Evolutionary conservation across 2,113 vertebrate species (phyloP), one percentile per base, ranked within the genome.

Genomic region (Hippoglossus stenolepis): DNA sequence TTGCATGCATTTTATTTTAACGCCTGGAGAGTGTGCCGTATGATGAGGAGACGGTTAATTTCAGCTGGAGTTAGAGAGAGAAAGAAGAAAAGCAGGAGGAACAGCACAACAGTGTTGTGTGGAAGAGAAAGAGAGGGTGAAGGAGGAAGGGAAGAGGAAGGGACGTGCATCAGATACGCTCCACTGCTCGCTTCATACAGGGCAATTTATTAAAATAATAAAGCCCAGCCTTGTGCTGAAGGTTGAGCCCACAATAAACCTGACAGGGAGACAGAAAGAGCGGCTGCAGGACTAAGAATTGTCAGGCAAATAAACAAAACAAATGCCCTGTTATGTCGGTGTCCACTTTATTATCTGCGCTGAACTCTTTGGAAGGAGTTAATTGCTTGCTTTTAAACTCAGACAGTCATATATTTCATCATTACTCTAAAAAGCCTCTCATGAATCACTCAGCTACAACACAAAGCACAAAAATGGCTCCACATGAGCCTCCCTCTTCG

Each of bases 191-290:
- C 77, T 72, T 88, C 75, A 90, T 86, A 75, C 57, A 38, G 62
- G 67, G 84, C 73, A 84, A 87, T 90, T 89, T 92, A 90, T 92
- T 93, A 87, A 92, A 93, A 93, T 83, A 90, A 89, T 86, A 91
- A 90, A 84, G 83, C 65, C 65, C 53, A 70, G 85, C 77, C 72
- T 79, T 60, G 75, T 70, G 64, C 70, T 80, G 77, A 90, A 85
- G 84, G 87, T 76, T 91, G 82, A 76, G 72, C 73, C 75, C 70
- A 85, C 85, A 83, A 87, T 90, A 90, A 92, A 89, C 54, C 83
- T 90, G 88, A 87, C 87, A 83, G 35, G 26, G 75, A 83, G 66
- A 75, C 67, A 69, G 61, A 76, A 61, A 80, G 79, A 65, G 56
- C 54, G 64, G 63, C 65, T 63, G 51, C 38, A n/a, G 49, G 61